Conservation (phyloP, 2,113 vertebrate species). For the Myotis davidii region DNA sequence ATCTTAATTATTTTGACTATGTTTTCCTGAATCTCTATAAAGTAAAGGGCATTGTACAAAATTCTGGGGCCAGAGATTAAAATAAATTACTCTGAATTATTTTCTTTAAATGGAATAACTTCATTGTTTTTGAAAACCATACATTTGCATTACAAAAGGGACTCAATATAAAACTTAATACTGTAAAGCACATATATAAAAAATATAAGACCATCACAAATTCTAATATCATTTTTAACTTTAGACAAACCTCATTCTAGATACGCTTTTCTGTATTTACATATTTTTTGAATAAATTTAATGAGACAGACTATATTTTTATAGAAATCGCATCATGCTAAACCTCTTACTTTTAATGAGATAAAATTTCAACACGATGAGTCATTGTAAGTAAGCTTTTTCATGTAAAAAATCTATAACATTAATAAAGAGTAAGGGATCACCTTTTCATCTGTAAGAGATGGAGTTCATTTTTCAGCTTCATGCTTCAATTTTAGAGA, state of each 20-base stretch:
- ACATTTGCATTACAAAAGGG: background rate
- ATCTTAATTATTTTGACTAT: background rate
- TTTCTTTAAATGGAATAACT: background rate
- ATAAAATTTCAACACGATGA: background rate
- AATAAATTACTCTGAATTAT: background rate
- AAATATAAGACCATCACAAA: background rate
- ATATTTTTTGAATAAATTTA: background rate
- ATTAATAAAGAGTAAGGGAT: background rate
- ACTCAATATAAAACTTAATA: background rate
- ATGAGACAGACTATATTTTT: background rate
- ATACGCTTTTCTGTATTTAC: background rate
- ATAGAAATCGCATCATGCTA: background rate
- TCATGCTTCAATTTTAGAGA: background rate
- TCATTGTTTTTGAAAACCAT: background rate
- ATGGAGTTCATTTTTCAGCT: background rate
- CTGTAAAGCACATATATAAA: background rate
- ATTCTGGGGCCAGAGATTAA: background rate
- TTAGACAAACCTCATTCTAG: background rate
- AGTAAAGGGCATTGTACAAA: background rate
- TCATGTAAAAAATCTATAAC: background rate
- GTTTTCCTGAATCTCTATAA: background rate
- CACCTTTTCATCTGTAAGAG: background rate
- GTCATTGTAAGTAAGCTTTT: background rate
- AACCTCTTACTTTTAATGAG: background rate
- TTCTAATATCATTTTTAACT: background rate